phyloP scores from a whole-genome alignment of 2,113 vertebrate genomes.

The Chaetorhynchus papuensis region DNA sequence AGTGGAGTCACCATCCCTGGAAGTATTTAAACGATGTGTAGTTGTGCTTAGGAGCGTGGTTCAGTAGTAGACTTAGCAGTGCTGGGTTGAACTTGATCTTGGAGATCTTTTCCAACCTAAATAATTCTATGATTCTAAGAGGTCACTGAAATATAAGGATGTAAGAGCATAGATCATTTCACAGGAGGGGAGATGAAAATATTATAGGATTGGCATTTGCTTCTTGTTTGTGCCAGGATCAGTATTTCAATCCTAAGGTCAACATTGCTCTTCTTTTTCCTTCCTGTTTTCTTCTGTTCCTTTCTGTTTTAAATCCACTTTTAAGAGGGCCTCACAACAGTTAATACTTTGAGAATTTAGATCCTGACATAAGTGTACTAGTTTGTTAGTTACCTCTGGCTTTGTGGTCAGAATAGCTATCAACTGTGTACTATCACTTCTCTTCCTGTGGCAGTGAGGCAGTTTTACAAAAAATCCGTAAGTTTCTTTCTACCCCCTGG shows the following conservation, averaged over 20 bases:
- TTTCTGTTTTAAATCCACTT: background rate
- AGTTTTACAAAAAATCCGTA: background rate
- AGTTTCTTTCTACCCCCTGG: rapidly evolving
- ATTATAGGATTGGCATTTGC: background rate
- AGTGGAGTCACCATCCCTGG: background rate
- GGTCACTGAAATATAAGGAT: background rate
- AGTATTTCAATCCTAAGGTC: background rate
- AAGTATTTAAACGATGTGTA: background rate
- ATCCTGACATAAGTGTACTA: background rate
- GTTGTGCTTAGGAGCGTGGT: background rate
- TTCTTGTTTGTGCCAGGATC: background rate
- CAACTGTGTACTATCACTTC: background rate
- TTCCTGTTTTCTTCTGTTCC: background rate
- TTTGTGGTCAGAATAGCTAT: background rate
- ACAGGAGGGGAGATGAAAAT: background rate
- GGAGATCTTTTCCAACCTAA: background rate
- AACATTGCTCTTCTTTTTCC: background rate
- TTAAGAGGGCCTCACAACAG: background rate
- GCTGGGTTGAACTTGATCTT: background rate
- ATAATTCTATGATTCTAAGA: background rate
- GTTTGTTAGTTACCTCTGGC: background rate
- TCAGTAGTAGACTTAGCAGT: background rate
- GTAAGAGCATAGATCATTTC: background rate
- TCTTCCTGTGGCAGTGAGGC: background rate
- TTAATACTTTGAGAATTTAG: background rate